A percentile compares a stretch with the other conserved stretches of the same genome.
Evolutionary conservation across 1,140 invertebrate genomes (phyloP).

Genomic region (Drosophila bifasciata): DNA sequence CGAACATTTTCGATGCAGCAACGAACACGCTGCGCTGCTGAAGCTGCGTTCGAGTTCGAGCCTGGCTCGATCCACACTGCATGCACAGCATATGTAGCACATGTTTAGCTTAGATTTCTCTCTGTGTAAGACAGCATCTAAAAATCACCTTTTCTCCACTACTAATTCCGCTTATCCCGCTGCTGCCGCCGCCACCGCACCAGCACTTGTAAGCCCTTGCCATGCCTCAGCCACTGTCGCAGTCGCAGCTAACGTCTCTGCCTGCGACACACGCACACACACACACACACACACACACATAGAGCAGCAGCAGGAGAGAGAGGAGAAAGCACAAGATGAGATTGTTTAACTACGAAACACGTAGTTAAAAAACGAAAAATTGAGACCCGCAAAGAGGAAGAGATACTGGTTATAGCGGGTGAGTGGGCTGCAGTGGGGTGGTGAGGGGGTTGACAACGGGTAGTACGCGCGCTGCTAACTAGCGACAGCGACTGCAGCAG

Average conservation of each 20-base stretch:
- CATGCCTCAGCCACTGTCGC: constrained; percentile 7
- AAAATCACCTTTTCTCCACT: constrained; percentile 64
- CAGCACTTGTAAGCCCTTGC: constrained; percentile 52
- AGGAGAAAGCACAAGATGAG: constrained; percentile 71
- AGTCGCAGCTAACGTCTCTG: constrained; percentile 20
- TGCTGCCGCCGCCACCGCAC: background rate
- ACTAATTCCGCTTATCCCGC: constrained; percentile 68
- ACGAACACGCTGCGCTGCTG: too few species aligned
- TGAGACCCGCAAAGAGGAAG: constrained; percentile 59
- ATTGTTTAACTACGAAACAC: constrained; percentile 84
- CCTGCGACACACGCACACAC: constrained; percentile 27
- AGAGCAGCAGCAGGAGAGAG: constrained; percentile 37
- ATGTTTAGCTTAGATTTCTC: background rate
- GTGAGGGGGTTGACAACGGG: background rate
- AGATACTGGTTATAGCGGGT: constrained; percentile 30
- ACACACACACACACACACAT: constrained; percentile 7
- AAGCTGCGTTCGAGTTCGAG: too few species aligned
- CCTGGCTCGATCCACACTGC: too few species aligned
- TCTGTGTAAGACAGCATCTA: constrained; percentile 39
- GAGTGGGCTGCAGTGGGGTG: background rate
- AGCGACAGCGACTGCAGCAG: constrained; percentile 24
- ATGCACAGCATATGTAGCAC: too few species aligned
- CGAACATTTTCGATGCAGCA: too few species aligned
- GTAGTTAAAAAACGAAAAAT: constrained; percentile 83
- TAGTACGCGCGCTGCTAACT: constrained; percentile 33